phyloP scores from a whole-genome alignment of 2,113 vertebrate species.

The Archilochus colubris region DNA sequence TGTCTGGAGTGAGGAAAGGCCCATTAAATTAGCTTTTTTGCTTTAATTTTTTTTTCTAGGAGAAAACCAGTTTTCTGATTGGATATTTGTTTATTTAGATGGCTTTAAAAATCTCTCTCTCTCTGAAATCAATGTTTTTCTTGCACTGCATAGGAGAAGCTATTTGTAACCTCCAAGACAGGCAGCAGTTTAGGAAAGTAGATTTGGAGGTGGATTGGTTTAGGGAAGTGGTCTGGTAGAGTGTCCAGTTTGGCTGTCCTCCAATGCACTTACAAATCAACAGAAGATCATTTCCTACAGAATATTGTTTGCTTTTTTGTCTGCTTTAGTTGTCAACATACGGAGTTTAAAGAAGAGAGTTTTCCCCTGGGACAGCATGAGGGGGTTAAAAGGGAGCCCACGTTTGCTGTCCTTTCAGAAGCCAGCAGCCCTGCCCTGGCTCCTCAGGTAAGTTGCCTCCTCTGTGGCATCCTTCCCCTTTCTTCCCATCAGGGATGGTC shows the following conservation, averaged over 20 bases:
- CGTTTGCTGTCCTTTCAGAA: not conserved
- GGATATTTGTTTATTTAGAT: not conserved
- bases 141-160: not conserved
- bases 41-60: not conserved
- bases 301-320: slow-evolving; percentile 9
- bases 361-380: not conserved
- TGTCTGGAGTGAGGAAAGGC: not conserved
- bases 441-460: not conserved
- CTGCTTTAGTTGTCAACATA: not conserved
- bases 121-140: not conserved
- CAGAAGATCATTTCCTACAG: not conserved
- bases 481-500: not conserved
- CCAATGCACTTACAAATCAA: not conserved
- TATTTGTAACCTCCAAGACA: not conserved
- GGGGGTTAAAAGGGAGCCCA: not conserved
- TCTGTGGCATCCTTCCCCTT: not conserved
- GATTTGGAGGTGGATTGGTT: not conserved
- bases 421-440: not conserved
- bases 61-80: not conserved
- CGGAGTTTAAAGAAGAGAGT: not conserved
- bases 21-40: not conserved
- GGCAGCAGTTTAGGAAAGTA: not conserved
- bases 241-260: not conserved
- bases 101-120: not conserved
- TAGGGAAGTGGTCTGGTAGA: not conserved